Percentiles rank a stretch among this genome's conserved stretches.
Conservation (phyloP, 2,888 invertebrate species). For the Dilophus febrilis region DNA sequence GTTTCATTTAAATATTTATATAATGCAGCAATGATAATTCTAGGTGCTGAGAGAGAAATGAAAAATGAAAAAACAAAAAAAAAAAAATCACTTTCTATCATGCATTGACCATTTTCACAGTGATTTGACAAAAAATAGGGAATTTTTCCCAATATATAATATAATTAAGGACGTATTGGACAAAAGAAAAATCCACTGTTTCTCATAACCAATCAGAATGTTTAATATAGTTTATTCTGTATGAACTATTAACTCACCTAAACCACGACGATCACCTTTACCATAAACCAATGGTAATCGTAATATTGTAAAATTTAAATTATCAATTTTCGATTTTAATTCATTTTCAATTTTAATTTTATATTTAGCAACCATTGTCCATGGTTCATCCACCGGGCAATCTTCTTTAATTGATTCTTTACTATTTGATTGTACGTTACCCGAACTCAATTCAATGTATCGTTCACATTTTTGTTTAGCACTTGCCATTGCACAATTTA, state of each 20-base stretch:
- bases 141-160: no score
- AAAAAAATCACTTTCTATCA: neutral
- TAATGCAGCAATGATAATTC: conserved; percentile 71
- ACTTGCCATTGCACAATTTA: conserved; percentile 68
- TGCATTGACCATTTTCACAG: no score
- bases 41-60: conserved; percentile 44
- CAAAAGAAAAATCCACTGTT: neutral
- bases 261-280: conserved; percentile 59
- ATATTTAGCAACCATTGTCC: conserved; percentile 70
- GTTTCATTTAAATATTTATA: conserved; percentile 77
- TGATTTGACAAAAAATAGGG: no score
- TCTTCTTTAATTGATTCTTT: conserved; percentile 65
- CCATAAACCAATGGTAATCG: conserved; percentile 80
- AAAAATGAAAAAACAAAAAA: neutral
- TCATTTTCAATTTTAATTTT: conserved; percentile 70
- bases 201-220: neutral
- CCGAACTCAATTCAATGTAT: conserved; percentile 73
- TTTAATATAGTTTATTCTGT: conserved; percentile 1
- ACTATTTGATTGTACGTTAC: conserved; percentile 61
- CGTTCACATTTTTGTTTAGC: conserved; percentile 46
- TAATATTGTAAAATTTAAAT: conserved; percentile 57
- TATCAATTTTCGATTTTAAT: conserved; percentile 40
- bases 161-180: no score
- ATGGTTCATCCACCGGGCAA: conserved; percentile 57
- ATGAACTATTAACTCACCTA: conserved; percentile 51